Percentiles rank a stretch among this genome's conserved stretches.
Evolutionary conservation across 2,888 invertebrate genomes (phyloP).

Genomic region (Mimumesa dahlbomi): DNA sequence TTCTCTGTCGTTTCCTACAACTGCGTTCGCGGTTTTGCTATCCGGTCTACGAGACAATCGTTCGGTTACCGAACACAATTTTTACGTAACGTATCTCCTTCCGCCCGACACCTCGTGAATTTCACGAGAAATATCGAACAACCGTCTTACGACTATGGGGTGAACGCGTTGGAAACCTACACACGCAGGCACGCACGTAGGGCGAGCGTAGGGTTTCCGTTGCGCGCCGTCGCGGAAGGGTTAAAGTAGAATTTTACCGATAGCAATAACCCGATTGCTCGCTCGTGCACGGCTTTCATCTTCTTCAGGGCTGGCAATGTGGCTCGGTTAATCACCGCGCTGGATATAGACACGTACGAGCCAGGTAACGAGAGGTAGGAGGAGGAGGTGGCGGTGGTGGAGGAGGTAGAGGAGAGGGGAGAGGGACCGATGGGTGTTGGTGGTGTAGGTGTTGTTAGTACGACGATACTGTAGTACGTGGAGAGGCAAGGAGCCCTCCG

Average conservation of each 20-base stretch:
- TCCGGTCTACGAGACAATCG: too few species aligned
- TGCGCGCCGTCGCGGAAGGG: background rate
- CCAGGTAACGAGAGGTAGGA: too few species aligned
- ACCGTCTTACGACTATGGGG: too few species aligned
- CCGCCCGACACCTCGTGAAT: too few species aligned
- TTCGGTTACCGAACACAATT: too few species aligned
- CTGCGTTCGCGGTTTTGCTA: too few species aligned
- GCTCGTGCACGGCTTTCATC: constrained; percentile 51
- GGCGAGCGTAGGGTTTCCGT: too few species aligned
- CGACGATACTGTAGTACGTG: constrained; percentile 42
- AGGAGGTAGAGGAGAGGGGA: constrained; percentile 5
- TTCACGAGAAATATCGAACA: too few species aligned
- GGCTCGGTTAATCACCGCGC: constrained; percentile 48
- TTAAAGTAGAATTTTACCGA: constrained; percentile 3
- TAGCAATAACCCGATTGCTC: constrained; percentile 52
- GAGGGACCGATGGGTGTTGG: constrained; percentile 30
- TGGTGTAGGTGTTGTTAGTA: constrained; percentile 54
- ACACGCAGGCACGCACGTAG: too few species aligned
- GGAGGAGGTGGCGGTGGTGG: background rate
- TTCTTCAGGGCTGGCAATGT: constrained; percentile 45
- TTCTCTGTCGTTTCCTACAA: background rate
- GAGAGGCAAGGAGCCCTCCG: constrained; percentile 54
- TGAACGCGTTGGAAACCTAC: too few species aligned
- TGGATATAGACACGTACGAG: constrained; percentile 39
- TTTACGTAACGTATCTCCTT: too few species aligned